Conservation (phyloP, 2,113 vertebrate genomes). For the Actenoides lindsayi region DNA sequence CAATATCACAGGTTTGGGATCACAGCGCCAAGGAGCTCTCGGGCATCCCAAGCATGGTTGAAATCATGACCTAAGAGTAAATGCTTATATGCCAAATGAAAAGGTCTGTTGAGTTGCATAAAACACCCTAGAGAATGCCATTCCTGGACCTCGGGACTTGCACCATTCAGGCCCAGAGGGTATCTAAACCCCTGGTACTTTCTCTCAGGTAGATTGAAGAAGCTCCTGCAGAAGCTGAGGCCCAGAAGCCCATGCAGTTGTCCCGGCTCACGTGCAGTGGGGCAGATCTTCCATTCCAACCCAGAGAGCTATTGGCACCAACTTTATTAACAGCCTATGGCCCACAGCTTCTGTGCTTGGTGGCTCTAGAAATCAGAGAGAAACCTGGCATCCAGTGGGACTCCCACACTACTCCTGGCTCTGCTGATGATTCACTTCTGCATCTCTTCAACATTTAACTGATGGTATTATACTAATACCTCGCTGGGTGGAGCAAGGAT, state of each 20-base stretch:
- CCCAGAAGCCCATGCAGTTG: neutral
- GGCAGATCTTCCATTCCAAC: neutral
- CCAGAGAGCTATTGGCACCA: neutral
- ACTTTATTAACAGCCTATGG: neutral
- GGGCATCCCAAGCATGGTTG: rapidly evolving
- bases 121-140: neutral
- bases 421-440: neutral
- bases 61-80: neutral
- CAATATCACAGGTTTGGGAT: neutral
- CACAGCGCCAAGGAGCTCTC: neutral
- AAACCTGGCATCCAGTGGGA: neutral
- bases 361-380: neutral
- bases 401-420: neutral
- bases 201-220: neutral
- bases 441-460: neutral
- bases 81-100: rapidly evolving
- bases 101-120: neutral
- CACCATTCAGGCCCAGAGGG: neutral
- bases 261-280: neutral
- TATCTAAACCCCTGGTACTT: neutral
- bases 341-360: neutral
- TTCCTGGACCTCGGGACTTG: neutral
- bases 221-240: neutral
- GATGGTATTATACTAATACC: neutral
- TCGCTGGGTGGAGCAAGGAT: neutral